A percentile compares a stretch with the other conserved stretches of the same genome.
These are phyloP conservation scores for Chrosomus eos DNA, from an alignment of 2,797 vertebrate species.

Conservation along the genomic window DNA sequence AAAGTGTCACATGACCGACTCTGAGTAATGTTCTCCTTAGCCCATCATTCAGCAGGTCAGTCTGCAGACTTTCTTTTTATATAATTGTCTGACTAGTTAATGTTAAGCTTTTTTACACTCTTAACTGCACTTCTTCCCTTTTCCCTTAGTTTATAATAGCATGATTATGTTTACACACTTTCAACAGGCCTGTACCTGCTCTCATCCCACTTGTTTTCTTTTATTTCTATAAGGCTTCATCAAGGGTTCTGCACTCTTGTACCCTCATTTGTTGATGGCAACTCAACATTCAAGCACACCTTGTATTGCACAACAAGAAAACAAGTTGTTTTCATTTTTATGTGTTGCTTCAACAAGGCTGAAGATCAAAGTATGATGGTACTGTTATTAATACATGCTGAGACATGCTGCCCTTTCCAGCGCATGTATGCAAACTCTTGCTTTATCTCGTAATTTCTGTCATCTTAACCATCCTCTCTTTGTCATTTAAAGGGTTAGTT, in stretches of 20 bases:
- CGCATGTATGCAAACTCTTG: background rate
- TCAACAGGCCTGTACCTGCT: constrained; percentile 40
- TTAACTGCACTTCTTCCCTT: constrained; percentile 6
- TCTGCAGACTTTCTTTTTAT: background rate
- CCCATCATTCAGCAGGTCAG: background rate
- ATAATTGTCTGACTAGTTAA: background rate
- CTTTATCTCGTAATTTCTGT: background rate
- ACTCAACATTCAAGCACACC: constrained; percentile 11
- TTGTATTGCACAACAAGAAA: background rate
- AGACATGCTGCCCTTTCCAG: constrained; percentile 34
- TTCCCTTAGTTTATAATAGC: constrained; percentile 7
- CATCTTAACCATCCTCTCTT: background rate
- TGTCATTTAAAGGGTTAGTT: background rate
- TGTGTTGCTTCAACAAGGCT: background rate
- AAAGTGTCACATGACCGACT: constrained; percentile 42
- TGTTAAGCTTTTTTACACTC: background rate
- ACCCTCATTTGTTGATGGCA: background rate
- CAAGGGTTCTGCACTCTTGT: background rate
- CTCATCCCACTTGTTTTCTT: background rate
- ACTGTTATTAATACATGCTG: constrained; percentile 27
- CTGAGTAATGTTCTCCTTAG: background rate
- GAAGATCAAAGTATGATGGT: constrained; percentile 3
- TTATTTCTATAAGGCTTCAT: background rate
- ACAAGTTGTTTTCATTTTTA: constrained; percentile 13
- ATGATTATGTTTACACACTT: constrained; percentile 31